Conservation (phyloP, 2,888 invertebrate species). For the Baccha elongata region DNA sequence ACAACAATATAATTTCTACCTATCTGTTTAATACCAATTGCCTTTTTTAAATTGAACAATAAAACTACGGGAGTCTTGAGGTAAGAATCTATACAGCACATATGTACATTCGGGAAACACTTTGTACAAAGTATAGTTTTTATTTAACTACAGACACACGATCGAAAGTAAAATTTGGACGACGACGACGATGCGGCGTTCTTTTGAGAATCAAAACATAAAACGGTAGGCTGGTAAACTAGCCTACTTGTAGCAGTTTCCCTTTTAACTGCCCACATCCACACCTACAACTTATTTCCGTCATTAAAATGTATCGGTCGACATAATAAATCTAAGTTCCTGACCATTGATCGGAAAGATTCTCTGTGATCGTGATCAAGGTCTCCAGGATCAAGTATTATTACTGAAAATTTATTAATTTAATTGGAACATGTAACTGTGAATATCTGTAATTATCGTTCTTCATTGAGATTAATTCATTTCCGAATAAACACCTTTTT, state of each 20-base stretch:
- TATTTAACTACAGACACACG: too few relatives aligned
- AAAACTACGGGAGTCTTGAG: too few relatives aligned
- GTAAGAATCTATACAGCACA: too few relatives aligned
- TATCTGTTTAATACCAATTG: too few relatives aligned
- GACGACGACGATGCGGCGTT: slow-evolving; percentile 29
- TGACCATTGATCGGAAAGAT: slow-evolving; percentile 10
- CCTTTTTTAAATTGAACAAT: too few relatives aligned
- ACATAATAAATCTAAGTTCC: slow-evolving; percentile 50
- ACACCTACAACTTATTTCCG: slow-evolving; percentile 37
- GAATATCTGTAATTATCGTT: slow-evolving; percentile 54
- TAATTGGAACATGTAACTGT: slow-evolving; percentile 60
- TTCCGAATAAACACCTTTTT: slow-evolving; percentile 37
- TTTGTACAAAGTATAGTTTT: too few relatives aligned
- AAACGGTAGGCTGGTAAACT: slow-evolving; percentile 65
- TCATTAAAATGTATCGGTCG: slow-evolving; percentile 15
- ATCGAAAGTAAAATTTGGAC: slow-evolving; percentile 11
- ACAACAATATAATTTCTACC: too few relatives aligned
- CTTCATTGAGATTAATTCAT: slow-evolving; percentile 22
- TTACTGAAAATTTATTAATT: slow-evolving; percentile 61
- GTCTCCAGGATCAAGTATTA: slow-evolving; percentile 30
- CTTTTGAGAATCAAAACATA: slow-evolving; percentile 18
- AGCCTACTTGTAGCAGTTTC: slow-evolving; percentile 69
- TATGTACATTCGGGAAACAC: too few relatives aligned
- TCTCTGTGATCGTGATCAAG: background rate
- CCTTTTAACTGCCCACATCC: slow-evolving; percentile 40